phyloP scores from a whole-genome alignment of 2,113 vertebrate species.

The Fulmarus glacialis region DNA sequence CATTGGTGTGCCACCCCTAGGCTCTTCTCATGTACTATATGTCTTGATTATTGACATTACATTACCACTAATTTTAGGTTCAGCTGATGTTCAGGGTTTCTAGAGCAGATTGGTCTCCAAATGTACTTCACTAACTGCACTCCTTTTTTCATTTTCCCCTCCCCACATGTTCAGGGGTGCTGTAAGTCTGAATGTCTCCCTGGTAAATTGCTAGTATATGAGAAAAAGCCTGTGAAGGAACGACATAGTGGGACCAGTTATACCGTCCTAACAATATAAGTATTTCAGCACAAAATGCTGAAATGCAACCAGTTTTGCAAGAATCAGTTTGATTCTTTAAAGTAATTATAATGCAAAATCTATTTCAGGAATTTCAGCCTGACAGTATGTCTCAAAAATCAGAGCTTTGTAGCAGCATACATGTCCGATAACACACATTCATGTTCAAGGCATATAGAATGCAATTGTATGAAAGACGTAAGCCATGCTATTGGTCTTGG shows the following conservation, averaged over 20 bases:
- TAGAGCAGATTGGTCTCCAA: neutral
- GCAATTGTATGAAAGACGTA: neutral
- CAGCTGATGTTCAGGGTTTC: neutral
- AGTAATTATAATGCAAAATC: neutral
- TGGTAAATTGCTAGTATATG: neutral
- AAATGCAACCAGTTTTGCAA: neutral
- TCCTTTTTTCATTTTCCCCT: neutral
- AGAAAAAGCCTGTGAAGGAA: neutral
- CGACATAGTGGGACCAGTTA: neutral
- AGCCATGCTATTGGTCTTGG: neutral
- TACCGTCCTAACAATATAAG: neutral
- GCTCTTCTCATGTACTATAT: neutral
- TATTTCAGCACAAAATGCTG: neutral
- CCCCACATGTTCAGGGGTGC: neutral
- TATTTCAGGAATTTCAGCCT: neutral
- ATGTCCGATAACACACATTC: neutral
- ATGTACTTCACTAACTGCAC: neutral
- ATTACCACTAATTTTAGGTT: neutral
- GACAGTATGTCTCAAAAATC: neutral
- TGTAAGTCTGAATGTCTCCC: neutral
- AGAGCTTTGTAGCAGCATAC: neutral
- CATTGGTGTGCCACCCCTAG: no score
- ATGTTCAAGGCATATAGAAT: neutral
- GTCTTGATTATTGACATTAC: neutral
- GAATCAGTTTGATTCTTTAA: neutral